Percentiles rank a stretch among this genome's conserved stretches.
Conservation (phyloP, 2,797 vertebrate species). For the Nyctibius grandis region DNA sequence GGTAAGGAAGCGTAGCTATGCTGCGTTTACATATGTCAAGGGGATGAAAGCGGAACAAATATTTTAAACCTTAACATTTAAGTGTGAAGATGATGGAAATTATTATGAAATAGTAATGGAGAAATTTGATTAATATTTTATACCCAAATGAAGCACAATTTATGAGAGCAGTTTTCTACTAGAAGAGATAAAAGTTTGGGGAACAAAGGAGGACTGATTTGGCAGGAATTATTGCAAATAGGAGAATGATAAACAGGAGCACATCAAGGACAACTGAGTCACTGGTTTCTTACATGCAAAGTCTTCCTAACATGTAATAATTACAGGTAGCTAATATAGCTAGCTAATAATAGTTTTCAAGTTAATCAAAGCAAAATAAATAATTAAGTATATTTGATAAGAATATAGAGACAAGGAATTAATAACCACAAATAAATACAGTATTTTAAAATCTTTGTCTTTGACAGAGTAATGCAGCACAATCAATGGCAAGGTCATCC, state of each 20-base stretch:
- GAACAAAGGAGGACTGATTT: neutral
- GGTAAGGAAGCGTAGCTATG: neutral
- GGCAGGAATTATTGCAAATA: neutral
- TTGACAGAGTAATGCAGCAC: neutral
- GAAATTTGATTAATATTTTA: conserved; percentile 26
- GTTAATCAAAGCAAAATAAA: neutral
- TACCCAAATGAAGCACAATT: neutral
- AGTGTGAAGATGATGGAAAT: neutral
- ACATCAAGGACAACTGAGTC: neutral
- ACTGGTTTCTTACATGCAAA: neutral
- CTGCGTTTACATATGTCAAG: neutral
- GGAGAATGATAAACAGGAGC: neutral
- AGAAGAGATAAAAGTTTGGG: neutral
- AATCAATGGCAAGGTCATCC: neutral
- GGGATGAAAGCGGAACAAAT: neutral
- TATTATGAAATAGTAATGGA: neutral
- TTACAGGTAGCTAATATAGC: neutral
- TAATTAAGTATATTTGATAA: neutral
- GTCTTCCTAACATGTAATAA: neutral
- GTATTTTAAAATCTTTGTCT: neutral
- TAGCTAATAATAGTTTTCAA: neutral
- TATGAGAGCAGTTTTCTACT: neutral
- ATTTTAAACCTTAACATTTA: neutral
- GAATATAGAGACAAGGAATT: neutral
- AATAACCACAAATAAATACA: neutral